Percentiles rank a stretch among this genome's conserved stretches.
These are phyloP conservation scores for Peromyscus nudipes DNA, from an alignment of 2,797 vertebrate genomes.

Conservation along the genomic window DNA sequence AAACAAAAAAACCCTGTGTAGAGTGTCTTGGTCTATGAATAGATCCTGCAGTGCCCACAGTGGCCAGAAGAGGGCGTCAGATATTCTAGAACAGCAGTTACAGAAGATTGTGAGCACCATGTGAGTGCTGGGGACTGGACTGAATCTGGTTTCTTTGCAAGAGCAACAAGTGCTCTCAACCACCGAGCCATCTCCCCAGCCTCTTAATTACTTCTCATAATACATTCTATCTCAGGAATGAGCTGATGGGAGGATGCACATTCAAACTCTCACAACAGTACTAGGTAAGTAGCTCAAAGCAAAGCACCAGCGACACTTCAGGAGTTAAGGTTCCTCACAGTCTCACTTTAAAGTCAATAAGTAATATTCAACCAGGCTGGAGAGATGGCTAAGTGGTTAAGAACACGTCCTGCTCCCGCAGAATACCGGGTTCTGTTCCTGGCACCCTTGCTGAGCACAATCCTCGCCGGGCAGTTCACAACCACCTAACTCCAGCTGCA, in stretches of 20 bases:
- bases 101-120: neutral
- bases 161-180: too few species aligned
- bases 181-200: neutral
- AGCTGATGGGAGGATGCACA: neutral
- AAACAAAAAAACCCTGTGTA: too few species aligned
- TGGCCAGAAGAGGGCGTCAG: neutral
- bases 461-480: too few species aligned
- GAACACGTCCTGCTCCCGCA: too few species aligned
- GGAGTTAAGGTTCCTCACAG: neutral
- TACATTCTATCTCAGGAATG: neutral
- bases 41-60: neutral
- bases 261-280: too few species aligned
- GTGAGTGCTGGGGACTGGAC: too few species aligned
- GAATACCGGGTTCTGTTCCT: neutral
- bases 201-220: neutral
- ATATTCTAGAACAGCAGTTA: neutral
- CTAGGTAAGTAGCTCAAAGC: neutral
- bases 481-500: neutral
- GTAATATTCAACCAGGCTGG: neutral
- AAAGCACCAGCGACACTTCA: neutral
- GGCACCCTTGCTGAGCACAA: too few species aligned
- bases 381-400: neutral
- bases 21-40: neutral
- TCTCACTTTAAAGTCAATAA: neutral
- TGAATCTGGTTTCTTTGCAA: neutral